Evolutionary conservation across 2,888 invertebrate genomes (phyloP), one percentile per base, ranked within the genome.

Genomic region (Epirrhoe alternata): DNA sequence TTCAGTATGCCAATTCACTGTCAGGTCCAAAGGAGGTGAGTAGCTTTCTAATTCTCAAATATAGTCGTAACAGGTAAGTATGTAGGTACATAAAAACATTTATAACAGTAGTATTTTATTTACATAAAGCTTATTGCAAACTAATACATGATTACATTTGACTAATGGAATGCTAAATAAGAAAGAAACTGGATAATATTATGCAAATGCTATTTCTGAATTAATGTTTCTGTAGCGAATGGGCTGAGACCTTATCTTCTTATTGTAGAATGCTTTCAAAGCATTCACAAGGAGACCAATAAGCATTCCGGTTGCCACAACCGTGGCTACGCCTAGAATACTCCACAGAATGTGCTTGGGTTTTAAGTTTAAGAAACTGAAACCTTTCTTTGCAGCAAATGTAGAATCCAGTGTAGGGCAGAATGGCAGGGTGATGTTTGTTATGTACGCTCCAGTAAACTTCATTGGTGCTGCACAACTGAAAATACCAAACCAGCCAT

Each of bases 1-100:
- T 97, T 80, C 94, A 95, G 78, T 96, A 95, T 90, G 95, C 96
- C 68, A 95, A 95, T 87, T 95, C 95, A 86, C 92, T 94, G 75
- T 94, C 92, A 84, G 95, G 95, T 82, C 94, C 94, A 81, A 89
- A 92, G 86, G 94, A 96, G 95, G 96, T 96, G 88, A 93, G 93
- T 57, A 62, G 45, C 59, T 59, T 45, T 45, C 33, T 47, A 61
- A 50, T 54, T 83, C 69, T 38, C 55, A 53, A 35, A 51, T 47
- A 6, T 38, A 31, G n/a, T 16, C 33, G 1, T 31, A 51, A 49
- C 16, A 24, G 12, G 8, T 31, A 50, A 30, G 38, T 35, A 61
- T 72, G 57, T 70, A 71, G 57, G 64, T 42, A 66, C 64, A 68
- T 66, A 64, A 69, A 68, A 70, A 66, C 64, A 30, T 66, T 71